A percentile compares a stretch with the other conserved stretches of the same genome.
These are phyloP conservation scores for Conomelus anceps DNA, from an alignment of 2,888 invertebrate species.

Conservation along the genomic window DNA sequence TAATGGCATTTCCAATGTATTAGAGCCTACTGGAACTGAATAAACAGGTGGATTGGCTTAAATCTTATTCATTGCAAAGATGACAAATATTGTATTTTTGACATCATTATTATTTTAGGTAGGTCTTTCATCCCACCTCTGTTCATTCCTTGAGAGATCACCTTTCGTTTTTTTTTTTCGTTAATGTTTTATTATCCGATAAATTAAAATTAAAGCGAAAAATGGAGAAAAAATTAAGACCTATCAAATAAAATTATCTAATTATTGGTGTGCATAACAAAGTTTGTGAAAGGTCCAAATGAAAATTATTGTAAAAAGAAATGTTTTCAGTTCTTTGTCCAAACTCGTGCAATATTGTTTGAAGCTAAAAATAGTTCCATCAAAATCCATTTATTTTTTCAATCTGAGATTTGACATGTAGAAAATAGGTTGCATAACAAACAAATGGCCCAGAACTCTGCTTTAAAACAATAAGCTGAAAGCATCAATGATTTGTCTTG, in stretches of 20 bases:
- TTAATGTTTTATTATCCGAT: too few species aligned
- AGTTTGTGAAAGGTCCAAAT: neutral
- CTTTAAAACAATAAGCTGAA: neutral
- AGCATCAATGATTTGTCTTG: neutral
- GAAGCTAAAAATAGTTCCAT: neutral
- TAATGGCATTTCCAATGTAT: too few species aligned
- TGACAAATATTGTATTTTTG: too few species aligned
- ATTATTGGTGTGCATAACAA: neutral
- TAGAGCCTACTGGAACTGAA: too few species aligned
- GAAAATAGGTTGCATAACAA: neutral
- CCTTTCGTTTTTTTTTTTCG: too few species aligned
- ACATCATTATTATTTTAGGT: too few species aligned
- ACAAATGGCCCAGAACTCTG: neutral
- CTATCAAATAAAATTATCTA: neutral
- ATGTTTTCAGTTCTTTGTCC: neutral
- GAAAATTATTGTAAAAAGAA: neutral
- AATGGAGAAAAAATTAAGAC: neutral
- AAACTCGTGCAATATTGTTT: neutral
- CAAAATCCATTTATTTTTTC: neutral
- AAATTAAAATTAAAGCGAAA: too few species aligned
- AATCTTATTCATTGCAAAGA: too few species aligned
- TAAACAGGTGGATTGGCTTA: too few species aligned
- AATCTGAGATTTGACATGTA: neutral
- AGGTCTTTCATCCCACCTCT: too few species aligned
- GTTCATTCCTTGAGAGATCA: too few species aligned